Base-by-base conservation (phyloP, 2,797 vertebrate genomes). In the Pangasius sanitwongsei region DNA sequence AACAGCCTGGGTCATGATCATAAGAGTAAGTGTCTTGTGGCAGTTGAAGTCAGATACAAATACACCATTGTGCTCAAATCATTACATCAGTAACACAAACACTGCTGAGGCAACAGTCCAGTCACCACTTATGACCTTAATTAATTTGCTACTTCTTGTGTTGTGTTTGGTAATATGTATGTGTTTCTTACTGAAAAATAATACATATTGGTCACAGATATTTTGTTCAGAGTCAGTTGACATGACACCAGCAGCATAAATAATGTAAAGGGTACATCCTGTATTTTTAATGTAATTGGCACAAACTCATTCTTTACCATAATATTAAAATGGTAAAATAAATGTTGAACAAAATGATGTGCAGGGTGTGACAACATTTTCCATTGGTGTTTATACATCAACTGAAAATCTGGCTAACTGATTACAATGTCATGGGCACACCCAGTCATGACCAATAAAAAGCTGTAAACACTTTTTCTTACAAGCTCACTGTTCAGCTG, bases 391-490 rank as follows among this genome's bases (percentile, higher is more conserved):
- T 37, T 44, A 23, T 25, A 31, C 37, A 67, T n/a, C 69, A 69
- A 48, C 31, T 6, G 3, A 9, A 78, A 20, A 67, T 34, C 50
- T 57, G 57, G 5, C 6, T 80, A 50, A 85, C 41, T 67, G 74
- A 80, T 55, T 23, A 59, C 8, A 28, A 61, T 78, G 81, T 31
- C 65, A 78, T 18, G 53, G 28, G 20, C 53, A 41, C 34, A 31
- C 20, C 65, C 37, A 91, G 91, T 89, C 85, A 92, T 90, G 83
- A 57, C 88, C 88, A 89, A 91, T 92, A 92, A 41, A 92, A 93
- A 92, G 88, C 44, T 91, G 82, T 89, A 92, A 94, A 94, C 90
- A 89, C 87, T 87, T 23, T 77, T 83, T 93, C 90, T 88, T 81
- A 88, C 90, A 87, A 90, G 84, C 87, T 88, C 75, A 70, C 63